A percentile compares a stretch with the other conserved stretches of the same genome.
These are phyloP conservation scores for Athalia rosae DNA, from an alignment of 2,888 invertebrate genomes.

Conservation along the genomic window DNA sequence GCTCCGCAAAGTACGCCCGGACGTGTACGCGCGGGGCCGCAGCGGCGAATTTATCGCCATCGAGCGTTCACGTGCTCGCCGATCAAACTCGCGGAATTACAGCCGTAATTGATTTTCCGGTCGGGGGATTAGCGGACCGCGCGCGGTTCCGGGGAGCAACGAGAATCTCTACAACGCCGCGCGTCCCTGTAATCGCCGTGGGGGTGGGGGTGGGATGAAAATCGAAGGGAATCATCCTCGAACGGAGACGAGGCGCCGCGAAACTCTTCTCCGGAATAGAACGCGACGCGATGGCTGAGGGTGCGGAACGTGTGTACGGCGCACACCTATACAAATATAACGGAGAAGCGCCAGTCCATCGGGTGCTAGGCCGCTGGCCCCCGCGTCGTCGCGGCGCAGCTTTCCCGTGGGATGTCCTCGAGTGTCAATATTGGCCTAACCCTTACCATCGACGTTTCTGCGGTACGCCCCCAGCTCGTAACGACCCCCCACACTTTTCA, in stretches of 20 bases:
- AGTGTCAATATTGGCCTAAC: conserved; percentile 45
- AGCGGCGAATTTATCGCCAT: too few relatives aligned
- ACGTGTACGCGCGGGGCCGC: too few relatives aligned
- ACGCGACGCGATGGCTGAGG: background rate
- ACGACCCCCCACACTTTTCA: conserved; percentile 13
- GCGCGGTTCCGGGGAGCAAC: background rate
- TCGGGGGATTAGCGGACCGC: background rate
- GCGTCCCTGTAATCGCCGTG: too few relatives aligned
- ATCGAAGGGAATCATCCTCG: background rate
- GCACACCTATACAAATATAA: background rate
- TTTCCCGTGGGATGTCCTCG: conserved; percentile 32
- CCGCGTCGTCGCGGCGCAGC: background rate
- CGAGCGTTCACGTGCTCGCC: too few relatives aligned
- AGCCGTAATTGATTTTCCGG: background rate
- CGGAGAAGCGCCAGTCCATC: conserved; percentile 24
- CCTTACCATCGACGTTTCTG: conserved; percentile 30
- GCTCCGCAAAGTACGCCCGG: too few relatives aligned
- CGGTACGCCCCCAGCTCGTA: conserved; percentile 17
- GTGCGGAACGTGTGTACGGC: background rate
- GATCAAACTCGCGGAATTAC: too few relatives aligned
- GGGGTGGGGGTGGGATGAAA: background rate
- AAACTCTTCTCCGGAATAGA: background rate
- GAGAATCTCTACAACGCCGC: background rate
- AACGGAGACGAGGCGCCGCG: conserved; percentile 18
- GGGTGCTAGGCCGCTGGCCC: background rate